Conservation (phyloP, 2,113 vertebrate genomes). For the Saguinus midas region DNA sequence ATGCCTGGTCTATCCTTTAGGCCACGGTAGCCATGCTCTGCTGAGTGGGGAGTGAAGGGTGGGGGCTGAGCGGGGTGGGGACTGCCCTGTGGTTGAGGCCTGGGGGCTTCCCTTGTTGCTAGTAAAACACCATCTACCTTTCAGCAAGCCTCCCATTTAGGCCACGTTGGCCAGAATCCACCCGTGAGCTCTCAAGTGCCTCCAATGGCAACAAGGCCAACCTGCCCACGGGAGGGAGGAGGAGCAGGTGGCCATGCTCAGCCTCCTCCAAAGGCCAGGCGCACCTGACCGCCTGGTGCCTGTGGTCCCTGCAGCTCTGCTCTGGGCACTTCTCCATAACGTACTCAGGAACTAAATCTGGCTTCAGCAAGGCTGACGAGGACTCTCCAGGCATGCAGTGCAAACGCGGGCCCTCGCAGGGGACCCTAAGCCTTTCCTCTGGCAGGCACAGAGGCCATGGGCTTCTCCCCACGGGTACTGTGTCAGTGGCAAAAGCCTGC, state of each 20-base stretch:
- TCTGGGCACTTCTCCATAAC: neutral
- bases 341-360: neutral
- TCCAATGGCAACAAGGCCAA: neutral
- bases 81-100: neutral
- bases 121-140: neutral
- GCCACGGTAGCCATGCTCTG: too few relatives aligned
- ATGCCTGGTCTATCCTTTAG: neutral
- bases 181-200: neutral
- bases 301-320: rapidly evolving
- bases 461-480: neutral
- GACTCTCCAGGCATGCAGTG: neutral
- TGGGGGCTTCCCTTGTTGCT: neutral
- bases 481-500: neutral
- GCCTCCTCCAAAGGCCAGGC: neutral
- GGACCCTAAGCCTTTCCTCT: neutral
- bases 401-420: rapidly evolving
- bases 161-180: neutral
- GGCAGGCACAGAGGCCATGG: too few relatives aligned
- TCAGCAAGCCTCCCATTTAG: neutral
- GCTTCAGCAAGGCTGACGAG: neutral
- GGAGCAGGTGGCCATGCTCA: neutral
- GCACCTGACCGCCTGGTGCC: neutral
- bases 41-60: neutral
- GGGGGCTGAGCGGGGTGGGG: too few relatives aligned
- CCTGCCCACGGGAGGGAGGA: neutral